These are phyloP conservation scores for Ammodytes marinus DNA, from an alignment of 2,113 vertebrate species.

Conservation along the genomic window DNA sequence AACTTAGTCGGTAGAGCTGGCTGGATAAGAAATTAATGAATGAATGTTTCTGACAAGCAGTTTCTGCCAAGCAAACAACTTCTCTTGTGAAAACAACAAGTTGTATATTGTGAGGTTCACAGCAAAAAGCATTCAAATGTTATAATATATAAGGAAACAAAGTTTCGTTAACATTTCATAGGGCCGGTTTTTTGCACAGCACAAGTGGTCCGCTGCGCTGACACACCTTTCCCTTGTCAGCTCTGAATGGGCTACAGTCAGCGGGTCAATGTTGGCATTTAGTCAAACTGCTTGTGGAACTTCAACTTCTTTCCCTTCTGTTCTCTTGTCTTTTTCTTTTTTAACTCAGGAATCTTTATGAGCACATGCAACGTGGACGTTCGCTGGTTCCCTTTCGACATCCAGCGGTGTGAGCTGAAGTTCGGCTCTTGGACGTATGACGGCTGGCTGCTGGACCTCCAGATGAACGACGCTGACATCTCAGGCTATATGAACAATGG, in stretches of 20 bases:
- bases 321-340: background rate
- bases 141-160: too few relatives aligned
- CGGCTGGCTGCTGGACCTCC: constrained; percentile 87
- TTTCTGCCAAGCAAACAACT: too few relatives aligned
- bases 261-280: constrained; percentile 28
- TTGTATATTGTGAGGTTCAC: too few relatives aligned
- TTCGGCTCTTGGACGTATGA: constrained; percentile 89
- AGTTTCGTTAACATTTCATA: background rate
- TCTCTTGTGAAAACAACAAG: too few relatives aligned
- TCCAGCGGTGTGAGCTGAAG: constrained; percentile 87
- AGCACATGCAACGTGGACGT: constrained; percentile 88
- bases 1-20: background rate
- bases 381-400: constrained; percentile 89
- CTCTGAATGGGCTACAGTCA: constrained; percentile 1
- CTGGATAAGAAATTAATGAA: constrained; percentile 31
- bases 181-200: constrained; percentile 8
- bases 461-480: constrained; percentile 85
- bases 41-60: constrained; percentile 15
- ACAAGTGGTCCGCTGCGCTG: background rate
- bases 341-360: constrained; percentile 85
- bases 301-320: background rate
- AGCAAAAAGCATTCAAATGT: too few relatives aligned
- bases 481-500: constrained; percentile 87
- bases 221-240: constrained; percentile 29
- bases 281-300: constrained; percentile 9